Percentiles rank a stretch among this genome's conserved stretches.
phyloP scores from a whole-genome alignment of 2,888 invertebrate genomes.

The Odontomyia ornata region DNA sequence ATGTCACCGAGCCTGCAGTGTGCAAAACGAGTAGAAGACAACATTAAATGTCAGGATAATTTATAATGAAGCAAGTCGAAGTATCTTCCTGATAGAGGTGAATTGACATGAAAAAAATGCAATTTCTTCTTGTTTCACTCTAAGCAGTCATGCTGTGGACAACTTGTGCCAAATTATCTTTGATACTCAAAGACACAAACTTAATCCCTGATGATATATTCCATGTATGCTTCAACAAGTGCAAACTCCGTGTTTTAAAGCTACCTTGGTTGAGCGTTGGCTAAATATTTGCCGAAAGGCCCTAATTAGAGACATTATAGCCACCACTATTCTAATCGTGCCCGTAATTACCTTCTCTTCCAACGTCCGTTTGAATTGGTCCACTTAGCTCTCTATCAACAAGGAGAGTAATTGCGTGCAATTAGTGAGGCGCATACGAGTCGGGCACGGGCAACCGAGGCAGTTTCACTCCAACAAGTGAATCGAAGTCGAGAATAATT shows the following conservation, averaged over 20 bases:
- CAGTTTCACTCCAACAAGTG: neutral
- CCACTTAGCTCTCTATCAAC: neutral
- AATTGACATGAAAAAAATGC: neutral
- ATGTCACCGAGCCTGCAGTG: neutral
- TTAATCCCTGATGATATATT: neutral
- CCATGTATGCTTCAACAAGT: neutral
- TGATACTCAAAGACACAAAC: neutral
- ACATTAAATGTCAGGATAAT: neutral
- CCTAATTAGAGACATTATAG: slow-evolving; percentile 14
- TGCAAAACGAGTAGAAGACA: neutral
- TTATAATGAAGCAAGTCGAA: neutral
- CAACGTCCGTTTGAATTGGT: neutral
- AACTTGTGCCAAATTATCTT: slow-evolving; percentile 17
- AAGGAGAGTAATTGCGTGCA: slow-evolving; percentile 1
- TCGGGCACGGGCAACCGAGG: neutral
- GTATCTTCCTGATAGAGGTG: neutral
- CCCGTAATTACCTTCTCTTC: neutral
- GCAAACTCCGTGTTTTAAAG: neutral
- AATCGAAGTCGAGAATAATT: too few species aligned
- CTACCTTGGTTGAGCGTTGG: neutral
- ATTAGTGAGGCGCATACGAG: neutral
- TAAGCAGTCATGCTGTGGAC: neutral
- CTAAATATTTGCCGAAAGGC: slow-evolving; percentile 2
- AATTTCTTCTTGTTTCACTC: neutral
- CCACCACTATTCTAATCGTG: neutral